These are phyloP conservation scores for Bellardia bayeri DNA, from an alignment of 2,888 invertebrate species.

Conservation along the genomic window DNA sequence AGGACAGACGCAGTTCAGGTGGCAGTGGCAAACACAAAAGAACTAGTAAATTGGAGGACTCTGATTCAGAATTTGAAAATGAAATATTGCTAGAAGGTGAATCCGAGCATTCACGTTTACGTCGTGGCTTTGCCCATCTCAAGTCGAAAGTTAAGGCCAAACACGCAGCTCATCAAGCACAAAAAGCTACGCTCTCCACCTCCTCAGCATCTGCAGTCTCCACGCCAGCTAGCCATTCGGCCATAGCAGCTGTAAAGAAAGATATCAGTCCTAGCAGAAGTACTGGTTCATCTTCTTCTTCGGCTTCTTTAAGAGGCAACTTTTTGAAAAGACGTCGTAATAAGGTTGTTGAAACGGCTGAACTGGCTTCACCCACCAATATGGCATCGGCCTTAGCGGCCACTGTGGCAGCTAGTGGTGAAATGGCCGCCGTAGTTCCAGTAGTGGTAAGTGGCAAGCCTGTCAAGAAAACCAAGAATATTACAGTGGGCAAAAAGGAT, in stretches of 20 bases:
- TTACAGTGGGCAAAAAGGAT: slow-evolving; percentile 79
- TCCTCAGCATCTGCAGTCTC: slow-evolving; percentile 50
- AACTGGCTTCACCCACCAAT: slow-evolving; percentile 73
- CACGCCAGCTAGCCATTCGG: slow-evolving; percentile 59
- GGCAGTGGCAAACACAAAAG: slow-evolving; percentile 72
- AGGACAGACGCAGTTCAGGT: slow-evolving; percentile 74
- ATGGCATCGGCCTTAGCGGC: slow-evolving; percentile 65
- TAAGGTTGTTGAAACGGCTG: slow-evolving; percentile 74
- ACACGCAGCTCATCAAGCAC: slow-evolving; percentile 70
- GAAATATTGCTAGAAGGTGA: slow-evolving; percentile 79
- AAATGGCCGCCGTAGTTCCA: slow-evolving; percentile 58
- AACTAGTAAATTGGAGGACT: slow-evolving; percentile 75
- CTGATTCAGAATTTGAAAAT: slow-evolving; percentile 81
- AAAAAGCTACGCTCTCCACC: slow-evolving; percentile 65
- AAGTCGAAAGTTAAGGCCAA: slow-evolving; percentile 82
- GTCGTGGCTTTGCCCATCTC: slow-evolving; percentile 81
- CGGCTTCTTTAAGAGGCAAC: slow-evolving; percentile 75
- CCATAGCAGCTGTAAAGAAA: slow-evolving; percentile 74
- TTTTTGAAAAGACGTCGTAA: slow-evolving; percentile 80
- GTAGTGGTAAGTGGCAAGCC: slow-evolving; percentile 65
- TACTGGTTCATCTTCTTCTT: slow-evolving; percentile 62
- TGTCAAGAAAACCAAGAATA: slow-evolving; percentile 75
- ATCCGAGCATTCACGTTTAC: slow-evolving; percentile 79
- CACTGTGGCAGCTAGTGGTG: slow-evolving; percentile 65
- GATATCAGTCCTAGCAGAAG: slow-evolving; percentile 75